A percentile compares a stretch with the other conserved stretches of the same genome.
Evolutionary conservation across 2,113 vertebrate genomes (phyloP).

Genomic region (Xenopus borealis): DNA sequence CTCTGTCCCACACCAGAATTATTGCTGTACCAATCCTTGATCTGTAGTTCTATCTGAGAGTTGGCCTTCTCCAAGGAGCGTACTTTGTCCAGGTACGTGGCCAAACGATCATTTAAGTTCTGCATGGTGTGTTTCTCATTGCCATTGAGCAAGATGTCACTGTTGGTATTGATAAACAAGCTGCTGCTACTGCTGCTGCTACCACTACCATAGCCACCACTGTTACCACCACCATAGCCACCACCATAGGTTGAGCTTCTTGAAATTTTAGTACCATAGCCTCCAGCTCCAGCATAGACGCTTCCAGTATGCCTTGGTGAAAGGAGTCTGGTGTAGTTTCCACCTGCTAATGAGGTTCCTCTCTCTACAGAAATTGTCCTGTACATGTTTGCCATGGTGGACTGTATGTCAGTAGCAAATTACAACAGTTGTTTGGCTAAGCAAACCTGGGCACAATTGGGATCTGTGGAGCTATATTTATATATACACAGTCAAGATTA

Average conservation of each 20-base stretch:
- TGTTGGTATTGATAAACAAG: conserved; percentile 51
- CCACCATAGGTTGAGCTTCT: not conserved
- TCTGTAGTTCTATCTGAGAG: conserved; percentile 56
- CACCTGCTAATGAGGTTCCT: rapidly evolving
- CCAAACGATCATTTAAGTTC: conserved; percentile 68
- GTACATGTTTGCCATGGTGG: conserved; percentile 44
- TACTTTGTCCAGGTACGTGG: conserved; percentile 64
- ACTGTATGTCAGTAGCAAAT: not conserved
- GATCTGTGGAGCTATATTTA: conserved; percentile 5
- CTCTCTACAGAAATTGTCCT: not conserved
- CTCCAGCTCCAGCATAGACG: conserved; percentile 65
- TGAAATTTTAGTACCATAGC: conserved; percentile 67
- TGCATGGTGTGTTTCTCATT: conserved; percentile 71
- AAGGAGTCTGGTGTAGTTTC: not conserved
- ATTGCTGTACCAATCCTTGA: conserved; percentile 72
- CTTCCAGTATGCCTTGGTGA: conserved; percentile 58
- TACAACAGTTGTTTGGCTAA: not conserved
- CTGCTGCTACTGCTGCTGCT: conserved; percentile 43
- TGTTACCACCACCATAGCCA: not conserved
- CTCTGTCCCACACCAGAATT: conserved; percentile 55
- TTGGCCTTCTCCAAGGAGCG: conserved; percentile 63
- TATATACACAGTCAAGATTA: not conserved
- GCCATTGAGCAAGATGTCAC: conserved; percentile 57
- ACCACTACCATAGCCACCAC: no score
- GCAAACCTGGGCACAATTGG: not conserved